Evolutionary conservation across 2,888 invertebrate species (phyloP).

Genomic region (Congeria kusceri): DNA sequence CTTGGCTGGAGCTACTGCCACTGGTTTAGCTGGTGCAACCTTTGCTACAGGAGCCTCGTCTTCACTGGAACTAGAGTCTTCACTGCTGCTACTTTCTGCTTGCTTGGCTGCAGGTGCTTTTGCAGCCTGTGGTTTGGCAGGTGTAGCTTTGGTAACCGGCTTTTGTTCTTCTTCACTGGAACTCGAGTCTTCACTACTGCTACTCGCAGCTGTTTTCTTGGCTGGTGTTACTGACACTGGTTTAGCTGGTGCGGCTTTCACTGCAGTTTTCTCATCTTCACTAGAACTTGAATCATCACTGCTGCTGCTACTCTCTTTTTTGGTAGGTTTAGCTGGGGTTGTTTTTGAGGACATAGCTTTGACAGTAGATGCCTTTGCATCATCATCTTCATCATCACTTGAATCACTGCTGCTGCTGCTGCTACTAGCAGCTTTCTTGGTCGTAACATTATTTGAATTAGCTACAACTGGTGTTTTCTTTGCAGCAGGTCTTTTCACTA

Average conservation of each 20-base stretch:
- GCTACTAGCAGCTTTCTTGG: constrained; percentile 25
- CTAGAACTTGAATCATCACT: constrained; percentile 42
- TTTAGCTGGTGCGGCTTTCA: constrained; percentile 20
- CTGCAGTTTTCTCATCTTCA: constrained; percentile 38
- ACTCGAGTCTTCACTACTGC: constrained; percentile 64
- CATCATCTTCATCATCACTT: constrained; percentile 45
- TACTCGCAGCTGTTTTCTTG: constrained; percentile 27
- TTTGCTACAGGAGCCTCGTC: constrained; percentile 23
- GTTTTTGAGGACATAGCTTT: constrained; percentile 26
- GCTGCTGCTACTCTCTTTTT: constrained; percentile 39
- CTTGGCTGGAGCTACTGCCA: constrained; percentile 17
- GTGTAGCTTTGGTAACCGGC: constrained; percentile 18
- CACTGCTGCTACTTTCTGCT: constrained; percentile 11
- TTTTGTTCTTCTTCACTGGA: constrained; percentile 54
- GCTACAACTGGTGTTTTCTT: constrained; percentile 20
- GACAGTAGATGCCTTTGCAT: neutral
- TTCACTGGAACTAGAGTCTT: constrained; percentile 7
- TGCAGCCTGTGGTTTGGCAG: constrained; percentile 11
- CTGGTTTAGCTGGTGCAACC: constrained; percentile 25
- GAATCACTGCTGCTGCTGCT: constrained; percentile 28
- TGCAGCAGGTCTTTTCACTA: constrained; percentile 14
- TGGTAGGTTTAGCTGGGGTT: constrained; percentile 11
- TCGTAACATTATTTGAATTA: too few species aligned
- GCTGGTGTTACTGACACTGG: constrained; percentile 13
- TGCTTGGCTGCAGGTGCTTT: constrained; percentile 13